A percentile compares a stretch with the other conserved stretches of the same genome.
phyloP scores from a whole-genome alignment of 2,113 vertebrate species.

The Pollachius pollachius region DNA sequence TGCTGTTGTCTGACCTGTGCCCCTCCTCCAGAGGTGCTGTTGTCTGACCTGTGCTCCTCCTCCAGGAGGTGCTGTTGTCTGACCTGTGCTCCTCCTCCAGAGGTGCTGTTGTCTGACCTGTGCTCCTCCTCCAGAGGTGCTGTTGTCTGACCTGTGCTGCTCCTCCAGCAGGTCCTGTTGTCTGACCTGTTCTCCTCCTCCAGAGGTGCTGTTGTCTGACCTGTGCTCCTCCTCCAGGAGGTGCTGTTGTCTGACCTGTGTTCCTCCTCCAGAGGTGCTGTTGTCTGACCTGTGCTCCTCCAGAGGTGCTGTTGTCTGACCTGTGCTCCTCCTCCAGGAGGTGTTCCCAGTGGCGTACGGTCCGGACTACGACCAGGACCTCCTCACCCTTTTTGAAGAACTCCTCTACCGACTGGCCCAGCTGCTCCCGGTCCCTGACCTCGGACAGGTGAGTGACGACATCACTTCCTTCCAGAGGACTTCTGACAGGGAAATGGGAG shows the following conservation, averaged over 20 bases:
- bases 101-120: neutral
- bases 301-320: neutral
- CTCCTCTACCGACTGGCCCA: conserved; percentile 71
- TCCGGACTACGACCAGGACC: conserved; percentile 64
- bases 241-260: too few relatives aligned
- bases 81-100: too few relatives aligned
- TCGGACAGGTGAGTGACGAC: conserved; percentile 56
- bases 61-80: conserved; percentile 68
- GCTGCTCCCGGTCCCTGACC: conserved; percentile 62
- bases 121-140: conserved; percentile 44
- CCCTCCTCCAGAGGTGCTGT: conserved; percentile 32
- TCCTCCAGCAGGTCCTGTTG: conserved; percentile 64
- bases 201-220: neutral
- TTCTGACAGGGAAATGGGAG: neutral
- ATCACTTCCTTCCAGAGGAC: neutral
- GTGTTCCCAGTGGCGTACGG: conserved; percentile 72
- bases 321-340: conserved; percentile 50
- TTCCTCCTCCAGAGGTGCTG: too few relatives aligned
- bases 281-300: too few relatives aligned
- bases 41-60: neutral
- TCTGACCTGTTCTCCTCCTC: too few relatives aligned
- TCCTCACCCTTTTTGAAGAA: conserved; percentile 76
- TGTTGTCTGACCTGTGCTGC: neutral
- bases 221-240: conserved; percentile 50
- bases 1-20: neutral